These are phyloP conservation scores for Trichechus manatus DNA, from an alignment of 2,113 vertebrate species.

Conservation along the genomic window DNA sequence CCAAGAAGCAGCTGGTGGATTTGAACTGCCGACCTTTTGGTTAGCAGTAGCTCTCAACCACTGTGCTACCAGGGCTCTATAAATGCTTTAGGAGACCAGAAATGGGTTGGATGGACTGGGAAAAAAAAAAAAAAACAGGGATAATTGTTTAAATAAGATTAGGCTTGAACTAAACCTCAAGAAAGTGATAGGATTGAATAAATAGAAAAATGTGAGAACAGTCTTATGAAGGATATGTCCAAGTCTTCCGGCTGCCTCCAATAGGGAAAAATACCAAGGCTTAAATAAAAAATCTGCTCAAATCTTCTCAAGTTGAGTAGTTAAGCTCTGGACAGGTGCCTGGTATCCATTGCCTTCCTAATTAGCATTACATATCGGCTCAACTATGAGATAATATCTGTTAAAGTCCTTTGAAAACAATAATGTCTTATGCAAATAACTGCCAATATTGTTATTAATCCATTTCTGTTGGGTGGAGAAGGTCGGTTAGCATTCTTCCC, in stretches of 20 bases:
- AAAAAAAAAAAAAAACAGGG: background rate
- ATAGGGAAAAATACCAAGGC: background rate
- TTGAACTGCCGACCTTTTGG: no score
- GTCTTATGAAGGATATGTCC: background rate
- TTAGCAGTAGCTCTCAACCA: no score
- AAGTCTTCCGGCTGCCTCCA: background rate
- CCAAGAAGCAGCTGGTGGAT: no score
- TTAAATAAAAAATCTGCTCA: background rate
- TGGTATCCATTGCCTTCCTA: background rate
- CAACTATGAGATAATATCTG: background rate
- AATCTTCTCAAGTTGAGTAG: background rate
- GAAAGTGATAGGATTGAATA: background rate
- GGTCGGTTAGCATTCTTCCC: background rate
- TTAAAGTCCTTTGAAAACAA: slow-evolving; percentile 32
- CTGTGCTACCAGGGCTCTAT: background rate
- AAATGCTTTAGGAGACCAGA: background rate
- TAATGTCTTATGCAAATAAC: background rate
- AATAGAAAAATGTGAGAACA: background rate
- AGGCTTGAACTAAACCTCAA: background rate
- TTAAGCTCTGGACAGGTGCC: background rate
- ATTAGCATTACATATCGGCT: background rate
- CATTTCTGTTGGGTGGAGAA: background rate
- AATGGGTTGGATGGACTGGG: background rate
- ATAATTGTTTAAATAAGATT: background rate
- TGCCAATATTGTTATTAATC: background rate